Base-by-base conservation (phyloP, 2,888 invertebrate species). In the Troides oblongomaculatus region DNA sequence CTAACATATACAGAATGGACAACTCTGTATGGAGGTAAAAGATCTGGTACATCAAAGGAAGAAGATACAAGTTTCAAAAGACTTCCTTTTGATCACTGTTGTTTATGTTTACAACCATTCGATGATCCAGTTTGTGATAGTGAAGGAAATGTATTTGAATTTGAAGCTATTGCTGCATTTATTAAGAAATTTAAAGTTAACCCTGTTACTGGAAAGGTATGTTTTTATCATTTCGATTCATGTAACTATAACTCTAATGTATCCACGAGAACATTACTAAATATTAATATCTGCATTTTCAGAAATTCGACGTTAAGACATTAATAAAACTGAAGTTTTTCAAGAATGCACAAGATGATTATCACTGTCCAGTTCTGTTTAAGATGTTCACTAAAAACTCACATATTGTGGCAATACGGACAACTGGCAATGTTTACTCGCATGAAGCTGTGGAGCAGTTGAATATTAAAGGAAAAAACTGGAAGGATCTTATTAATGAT, bases 391-490 rank as follows among this genome's bases (percentile, higher is more conserved):
- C 97, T 0, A 98, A 98, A 81, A 97, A 97, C 86, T 97, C 98
- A 0, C 97, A 99, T 81, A 97, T 99, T 84, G 97, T 98, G 30
- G 97, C 97, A 0, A 95, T 99, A 72, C 95, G 94, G 68, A 95
- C 95, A 0, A 98, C 98, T 12, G 99, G 99, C 39, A 99, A 99
- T 94, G 99, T 99, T 0, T 99, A 96, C 86, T 97, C 97, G 0
- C 95, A 96, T 92, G 99, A 99, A 94, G 99, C 99, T 0, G 94
- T 99, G 58, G 98, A 99, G 78, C 97, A 99, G 80, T 93, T 99
- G 57, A 99, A 99, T 84, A 95, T 99, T 66, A 99, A 99, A 88
- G 95, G 97, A 1, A 96, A 96, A 77, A 98, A 98, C 82, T 98
- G 97, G 96, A 97, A 97, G 81, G 99, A 99, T 90, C 94, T 99